Evolutionary conservation across 2,113 vertebrate genomes (phyloP), one percentile per base, ranked within the genome.

Genomic region (Myrmophylax atrothorax): DNA sequence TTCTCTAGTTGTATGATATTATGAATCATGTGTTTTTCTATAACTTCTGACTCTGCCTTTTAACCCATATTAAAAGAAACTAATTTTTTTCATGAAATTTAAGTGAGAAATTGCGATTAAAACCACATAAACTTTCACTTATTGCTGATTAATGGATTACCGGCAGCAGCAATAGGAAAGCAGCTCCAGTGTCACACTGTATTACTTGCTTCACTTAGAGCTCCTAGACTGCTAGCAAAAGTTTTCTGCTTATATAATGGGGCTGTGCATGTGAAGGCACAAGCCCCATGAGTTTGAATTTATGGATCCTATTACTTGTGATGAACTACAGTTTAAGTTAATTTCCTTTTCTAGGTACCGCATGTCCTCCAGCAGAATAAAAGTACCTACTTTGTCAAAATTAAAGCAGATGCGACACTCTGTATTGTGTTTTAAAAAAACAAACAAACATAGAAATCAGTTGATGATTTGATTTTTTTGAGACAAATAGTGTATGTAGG

Each of bases 401-500:
- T 75, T 84, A 81, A 77, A 87, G 56, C n/a, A 49, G 11, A 64
- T 70, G 35, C 14, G 59, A 37, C 29, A 26, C 8, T 66, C 46
- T 58, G 17, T 60, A 14, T 35, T 31, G 1, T 11, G 16, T 56
- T 80, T 38, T 47, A 50, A 59, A 42, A 35, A 23, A 24, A 14
- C 14, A 12, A 49, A n/a, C 52, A 19, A 31, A 1, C 11, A 31
- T 2, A 84, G 8, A 89, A 81, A 60, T 72, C 10, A 37, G 38
- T 46, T 60, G 22, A 50, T 74, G 18, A 74, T 94, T 90, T 90
- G 38, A 89, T 81, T 94, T 91, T 91, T 90, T 84, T 72, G n/a
- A 90, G 88, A 83, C 18, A 87, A 76, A 78, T 68, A 60, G 18
- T 44, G 23, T 75, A 17, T 59, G 24, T 25, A 79, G 67, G 64